Evolutionary conservation across 2,888 invertebrate genomes (phyloP), one percentile per base, ranked within the genome.

Genomic region (Atrina japonica): DNA sequence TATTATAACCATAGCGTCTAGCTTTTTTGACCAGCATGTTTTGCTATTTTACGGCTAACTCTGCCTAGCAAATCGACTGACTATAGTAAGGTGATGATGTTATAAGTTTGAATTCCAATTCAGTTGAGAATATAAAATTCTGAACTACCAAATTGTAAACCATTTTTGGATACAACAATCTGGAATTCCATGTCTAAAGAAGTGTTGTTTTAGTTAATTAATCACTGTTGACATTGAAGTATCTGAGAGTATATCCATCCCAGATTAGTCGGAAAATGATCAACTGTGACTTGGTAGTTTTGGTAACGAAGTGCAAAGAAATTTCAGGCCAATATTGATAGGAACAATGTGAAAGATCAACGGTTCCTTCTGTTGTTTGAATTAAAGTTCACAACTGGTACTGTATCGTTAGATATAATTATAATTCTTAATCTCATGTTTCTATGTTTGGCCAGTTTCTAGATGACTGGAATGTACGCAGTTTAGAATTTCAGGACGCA

Each of bases 101-200:
- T 1, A 25, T 21, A 14, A 40, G 58, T 1, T 29, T 18, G 18
- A 58, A 35, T 21, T 41, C 58, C 43, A 18, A 58, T 21, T 35
- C 35, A 6, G 9, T 21, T 6, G 43, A 3, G 29, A 52, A 53
- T 0, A 2, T 29, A 18, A 21, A 64, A 52, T 25, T 58, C 58
- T 11, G 58, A 2, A 2, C 7, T n/a, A 5, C 18, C 9, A 18
- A 68, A 68, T 29, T 65, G 71, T 21, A 73, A 68, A 16, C 71
- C 76, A 16, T 67, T 73, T 30, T 71, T 71, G 3, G 66, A 63
- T 18, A 76, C 47, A 1, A 74, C 30, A 29, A 23, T 65, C 63
- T 21, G 73, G 68, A 25, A 67, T 67, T 21, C 77, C 77, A 58
- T 72, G 60, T 18, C 70, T 18, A 5, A 66, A 64, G 47, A 77